These are phyloP conservation scores for Fregetta grallaria DNA, from an alignment of 2,113 vertebrate species.

Conservation along the genomic window DNA sequence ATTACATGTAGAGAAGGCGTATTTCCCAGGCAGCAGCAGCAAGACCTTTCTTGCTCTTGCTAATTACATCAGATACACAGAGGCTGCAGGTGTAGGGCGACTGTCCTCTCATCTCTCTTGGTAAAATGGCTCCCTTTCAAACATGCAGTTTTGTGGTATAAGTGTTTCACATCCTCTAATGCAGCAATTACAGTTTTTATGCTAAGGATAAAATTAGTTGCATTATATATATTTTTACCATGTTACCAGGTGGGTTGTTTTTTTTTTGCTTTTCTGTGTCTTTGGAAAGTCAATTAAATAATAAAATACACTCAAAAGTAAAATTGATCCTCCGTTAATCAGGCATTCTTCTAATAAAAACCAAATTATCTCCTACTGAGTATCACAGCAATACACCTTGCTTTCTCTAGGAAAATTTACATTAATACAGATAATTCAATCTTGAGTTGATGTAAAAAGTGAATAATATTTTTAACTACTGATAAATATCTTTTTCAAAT, in stretches of 20 bases:
- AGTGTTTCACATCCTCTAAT: background rate
- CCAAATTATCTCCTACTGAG: background rate
- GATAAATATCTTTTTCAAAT: slow-evolving; percentile 2
- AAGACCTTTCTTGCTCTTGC: background rate
- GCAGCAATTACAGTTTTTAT: background rate
- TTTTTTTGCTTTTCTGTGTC: background rate
- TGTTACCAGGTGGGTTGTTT: background rate
- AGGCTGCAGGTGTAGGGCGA: background rate
- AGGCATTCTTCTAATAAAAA: background rate
- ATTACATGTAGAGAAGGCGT: accelerated
- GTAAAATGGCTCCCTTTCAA: background rate
- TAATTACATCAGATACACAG: background rate
- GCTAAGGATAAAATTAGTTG: background rate
- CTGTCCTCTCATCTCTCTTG: background rate
- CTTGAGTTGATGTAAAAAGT: background rate
- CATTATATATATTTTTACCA: background rate
- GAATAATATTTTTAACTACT: background rate
- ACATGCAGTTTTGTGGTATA: background rate
- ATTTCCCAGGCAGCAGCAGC: background rate
- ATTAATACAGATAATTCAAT: background rate
- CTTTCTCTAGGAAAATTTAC: background rate
- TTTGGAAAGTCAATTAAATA: background rate
- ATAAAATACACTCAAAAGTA: background rate
- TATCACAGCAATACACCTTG: background rate
- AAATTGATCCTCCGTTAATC: background rate